Conservation (phyloP, 2,113 vertebrate species). For the Sisor rabdophorus region DNA sequence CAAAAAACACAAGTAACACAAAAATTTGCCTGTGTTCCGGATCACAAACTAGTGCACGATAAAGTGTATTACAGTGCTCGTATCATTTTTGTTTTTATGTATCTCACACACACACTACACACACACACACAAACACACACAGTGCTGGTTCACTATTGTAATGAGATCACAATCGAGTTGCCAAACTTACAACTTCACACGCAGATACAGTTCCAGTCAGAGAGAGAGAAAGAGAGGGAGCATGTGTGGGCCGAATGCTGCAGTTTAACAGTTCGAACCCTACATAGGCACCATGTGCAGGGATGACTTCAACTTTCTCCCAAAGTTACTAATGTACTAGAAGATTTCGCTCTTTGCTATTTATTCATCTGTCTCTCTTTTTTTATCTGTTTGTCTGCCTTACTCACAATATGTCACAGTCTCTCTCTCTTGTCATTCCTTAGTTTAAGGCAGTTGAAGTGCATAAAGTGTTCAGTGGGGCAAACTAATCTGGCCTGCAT, state of each 20-base stretch:
- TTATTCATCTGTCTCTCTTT: conserved; percentile 48
- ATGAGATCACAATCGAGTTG: conserved; percentile 10
- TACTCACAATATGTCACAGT: conserved; percentile 52
- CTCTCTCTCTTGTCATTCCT: conserved; percentile 55
- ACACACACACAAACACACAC: conserved; percentile 1
- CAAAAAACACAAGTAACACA: too few species aligned
- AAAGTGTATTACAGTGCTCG: background rate
- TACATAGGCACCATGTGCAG: background rate
- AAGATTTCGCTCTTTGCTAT: background rate
- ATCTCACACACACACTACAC: background rate
- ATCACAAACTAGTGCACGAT: background rate
- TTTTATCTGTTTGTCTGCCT: conserved; percentile 31
- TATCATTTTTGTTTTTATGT: too few species aligned
- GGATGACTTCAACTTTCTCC: background rate
- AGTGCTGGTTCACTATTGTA: conserved; percentile 8
- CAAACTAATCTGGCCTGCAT: conserved; percentile 70
- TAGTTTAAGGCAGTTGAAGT: conserved; percentile 61
- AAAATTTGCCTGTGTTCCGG: background rate
- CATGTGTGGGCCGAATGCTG: background rate
- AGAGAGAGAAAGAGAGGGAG: background rate
- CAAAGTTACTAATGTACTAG: background rate
- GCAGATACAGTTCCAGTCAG: conserved; percentile 20
- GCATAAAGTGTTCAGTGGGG: conserved; percentile 76
- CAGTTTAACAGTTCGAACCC: background rate
- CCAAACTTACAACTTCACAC: conserved; percentile 22